Base-by-base conservation (phyloP, 2,888 invertebrate genomes). In the Plagodis dolabraria region DNA sequence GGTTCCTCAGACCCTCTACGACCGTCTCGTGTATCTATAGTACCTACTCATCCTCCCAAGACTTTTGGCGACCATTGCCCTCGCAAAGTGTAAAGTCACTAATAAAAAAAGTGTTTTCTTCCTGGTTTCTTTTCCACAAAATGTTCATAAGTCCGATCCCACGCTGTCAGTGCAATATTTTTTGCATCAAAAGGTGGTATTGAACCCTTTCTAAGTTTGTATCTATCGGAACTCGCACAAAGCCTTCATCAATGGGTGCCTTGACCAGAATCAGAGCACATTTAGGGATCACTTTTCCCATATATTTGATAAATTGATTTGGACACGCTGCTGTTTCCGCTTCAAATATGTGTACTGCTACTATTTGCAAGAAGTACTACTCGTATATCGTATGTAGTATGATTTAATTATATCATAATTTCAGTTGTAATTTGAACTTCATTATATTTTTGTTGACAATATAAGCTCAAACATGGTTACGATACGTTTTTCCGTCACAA, bases 231-330 rank as follows among this genome's bases (percentile, higher is more conserved):
- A 72, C 70, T 71, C 77, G 72, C 75, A 79, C 85, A 87, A 87
- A 80, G 68, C 71, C 74, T 77, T 68, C 78, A 82, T 91, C 85
- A 92, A 91, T 83, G 72, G 83, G 77, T 84, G 81, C 73, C 89
- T 86, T 92, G 92, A 92, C 92, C 92, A 90, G 87, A 89, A 88
- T 83, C 82, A 64, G 79, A 80, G 70, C 87, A 87, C 77, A 82
- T 85, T 84, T 87, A 83, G 83, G 84, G 72, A 79, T 79, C 75
- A 53, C 38, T 58, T 76, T 57, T 76, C 74, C 72, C 64, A 10
- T 22, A 65, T 64, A 59, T 64, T 71, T 79, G 71, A 78, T 76
- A 67, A 73, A 79, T 80, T 74, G 72, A 72, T 74, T 75, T 61
- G 38, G 68, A 63, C 60, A 65, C 53, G 63, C 60, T 57, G 55